Evolutionary conservation across 2,113 vertebrate genomes (phyloP), one percentile per base, ranked within the genome.

Genomic region (Misgurnus mizolepis): DNA sequence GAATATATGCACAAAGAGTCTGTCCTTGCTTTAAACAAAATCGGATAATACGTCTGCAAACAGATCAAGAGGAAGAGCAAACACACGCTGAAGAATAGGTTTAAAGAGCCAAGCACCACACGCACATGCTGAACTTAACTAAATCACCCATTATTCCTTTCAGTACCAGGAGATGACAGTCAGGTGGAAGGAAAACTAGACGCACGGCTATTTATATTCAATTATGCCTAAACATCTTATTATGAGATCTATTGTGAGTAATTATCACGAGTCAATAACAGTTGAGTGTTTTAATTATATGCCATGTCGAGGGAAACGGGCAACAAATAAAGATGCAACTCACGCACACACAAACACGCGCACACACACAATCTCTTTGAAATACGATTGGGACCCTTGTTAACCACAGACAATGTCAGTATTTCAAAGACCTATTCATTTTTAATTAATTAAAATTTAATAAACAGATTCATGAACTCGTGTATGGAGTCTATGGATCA

Each of bases 1-100:
- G 82, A 87, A 90, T 90, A 89, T 90, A 90, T 92, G 89, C 89
- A 90, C 83, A 89, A 85, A 86, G 84, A 85, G 83, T 89, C 83
- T 85, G 90, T 90, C 88, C 90, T 90, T 88, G 86, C 91, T 89
- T 86, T 88, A 86, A 91, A 88, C 85, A 82, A 88, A 91, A 90
- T 91, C 87, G 88, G 90, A 90, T 91, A 90, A 92, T 87, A 84
- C 88, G 86, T 87, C 87, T 82, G 86, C 87, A 92, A 89, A 92
- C 87, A 91, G 84, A 89, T 85, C 88, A 85, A 88, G 86, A 82
- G 82, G 87, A 82, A 88, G 76, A 90, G 87, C 87, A 90, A 91
- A 89, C 88, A 86, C 84, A 87, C 84, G 77, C 72, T 80, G 77
- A 40, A 47, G 49, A 66, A 15, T 45, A 77, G 61, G 27, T 27